Percentiles rank a stretch among this genome's conserved stretches.
These are phyloP conservation scores for Epistrophe eligans DNA, from an alignment of 2,888 invertebrate species.

Conservation along the genomic window DNA sequence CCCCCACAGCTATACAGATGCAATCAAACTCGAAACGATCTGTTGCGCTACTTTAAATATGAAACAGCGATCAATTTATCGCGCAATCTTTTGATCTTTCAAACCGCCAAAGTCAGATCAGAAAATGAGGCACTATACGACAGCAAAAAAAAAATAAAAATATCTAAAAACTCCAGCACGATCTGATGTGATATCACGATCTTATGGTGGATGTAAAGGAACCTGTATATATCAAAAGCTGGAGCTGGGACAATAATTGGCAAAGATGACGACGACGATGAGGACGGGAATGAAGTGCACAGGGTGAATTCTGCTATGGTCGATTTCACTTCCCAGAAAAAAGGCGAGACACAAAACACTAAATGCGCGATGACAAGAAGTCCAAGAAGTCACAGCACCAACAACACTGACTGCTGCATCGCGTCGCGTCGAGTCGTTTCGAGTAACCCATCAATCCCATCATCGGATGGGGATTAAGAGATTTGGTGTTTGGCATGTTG, in stretches of 20 bases:
- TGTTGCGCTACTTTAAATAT: conserved; percentile 75
- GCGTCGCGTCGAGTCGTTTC: background rate
- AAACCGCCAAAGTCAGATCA: conserved; percentile 65
- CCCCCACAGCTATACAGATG: conserved; percentile 36
- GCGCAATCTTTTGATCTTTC: conserved; percentile 75
- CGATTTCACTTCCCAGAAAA: conserved; percentile 60
- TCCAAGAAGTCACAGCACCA: conserved; percentile 39
- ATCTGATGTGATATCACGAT: conserved; percentile 60
- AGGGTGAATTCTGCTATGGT: conserved; percentile 22
- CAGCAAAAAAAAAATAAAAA: conserved; percentile 3
- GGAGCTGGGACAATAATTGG: background rate
- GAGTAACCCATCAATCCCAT: conserved; percentile 12
- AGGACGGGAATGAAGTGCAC: background rate
- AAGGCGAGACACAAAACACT: conserved; percentile 34
- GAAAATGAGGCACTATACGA: conserved; percentile 34
- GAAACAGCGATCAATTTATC: conserved; percentile 73
- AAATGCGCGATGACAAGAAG: conserved; percentile 52
- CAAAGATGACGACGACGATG: background rate
- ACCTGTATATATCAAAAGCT: conserved; percentile 32
- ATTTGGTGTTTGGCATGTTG: conserved; percentile 66
- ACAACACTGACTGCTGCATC: background rate
- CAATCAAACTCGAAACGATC: conserved; percentile 72
- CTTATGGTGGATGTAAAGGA: conserved; percentile 8
- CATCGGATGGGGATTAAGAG: conserved; percentile 63
- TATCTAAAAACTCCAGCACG: conserved; percentile 48